Conservation (phyloP, 2,888 invertebrate genomes). For the Parnassius orleans region DNA sequence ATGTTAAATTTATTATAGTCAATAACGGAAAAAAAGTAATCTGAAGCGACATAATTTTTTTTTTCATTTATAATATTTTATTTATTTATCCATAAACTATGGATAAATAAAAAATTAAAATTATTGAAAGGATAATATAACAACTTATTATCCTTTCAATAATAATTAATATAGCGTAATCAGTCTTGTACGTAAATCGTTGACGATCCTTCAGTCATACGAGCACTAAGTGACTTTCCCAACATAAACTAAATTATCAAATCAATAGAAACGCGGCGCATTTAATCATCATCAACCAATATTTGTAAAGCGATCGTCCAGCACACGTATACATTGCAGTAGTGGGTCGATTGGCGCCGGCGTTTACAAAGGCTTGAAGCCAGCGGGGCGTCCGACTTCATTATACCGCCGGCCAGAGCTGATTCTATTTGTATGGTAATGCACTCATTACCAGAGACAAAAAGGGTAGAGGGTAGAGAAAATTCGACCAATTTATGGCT, state of each 20-base stretch:
- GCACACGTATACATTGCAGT: constrained; percentile 44
- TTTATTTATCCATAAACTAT: no score
- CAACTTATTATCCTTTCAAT: no score
- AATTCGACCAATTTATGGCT: constrained; percentile 51
- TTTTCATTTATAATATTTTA: no score
- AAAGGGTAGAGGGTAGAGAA: constrained; percentile 57
- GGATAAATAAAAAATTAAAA: no score
- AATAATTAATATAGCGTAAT: not conserved
- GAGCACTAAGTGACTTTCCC: constrained; percentile 28
- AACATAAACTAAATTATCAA: constrained; percentile 32
- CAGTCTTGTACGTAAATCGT: not conserved
- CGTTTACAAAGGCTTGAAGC: constrained; percentile 56
- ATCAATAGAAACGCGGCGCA: constrained; percentile 29
- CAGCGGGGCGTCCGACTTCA: constrained; percentile 74
- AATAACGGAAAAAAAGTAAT: no score
- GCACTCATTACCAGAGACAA: constrained; percentile 72
- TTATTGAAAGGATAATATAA: no score
- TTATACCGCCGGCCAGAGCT: constrained; percentile 62
- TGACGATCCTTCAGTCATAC: constrained; percentile 18
- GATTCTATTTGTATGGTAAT: constrained; percentile 79
- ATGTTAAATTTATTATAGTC: no score
- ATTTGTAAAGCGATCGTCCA: constrained; percentile 60
- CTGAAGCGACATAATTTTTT: no score
- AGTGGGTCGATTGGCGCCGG: constrained; percentile 39
- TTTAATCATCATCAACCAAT: constrained; percentile 46